A percentile compares a stretch with the other conserved stretches of the same genome.
These are phyloP conservation scores for Luehdorfia chinensis DNA, from an alignment of 1,140 invertebrate genomes.

Conservation along the genomic window DNA sequence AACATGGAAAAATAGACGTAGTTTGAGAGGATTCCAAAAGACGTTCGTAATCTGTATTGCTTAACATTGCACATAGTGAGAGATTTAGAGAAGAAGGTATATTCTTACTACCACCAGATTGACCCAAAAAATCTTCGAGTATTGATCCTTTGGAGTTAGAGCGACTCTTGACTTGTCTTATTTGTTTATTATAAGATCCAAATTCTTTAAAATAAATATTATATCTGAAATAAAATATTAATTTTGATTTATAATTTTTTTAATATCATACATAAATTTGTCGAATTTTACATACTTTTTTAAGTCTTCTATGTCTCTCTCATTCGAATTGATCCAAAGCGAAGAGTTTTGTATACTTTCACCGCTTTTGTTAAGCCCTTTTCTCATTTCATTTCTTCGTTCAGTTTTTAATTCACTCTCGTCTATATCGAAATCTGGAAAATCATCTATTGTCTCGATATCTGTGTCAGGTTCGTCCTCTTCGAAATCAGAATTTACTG, in stretches of 20 bases:
- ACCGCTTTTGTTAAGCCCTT: slow-evolving; percentile 43
- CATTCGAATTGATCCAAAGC: slow-evolving; percentile 62
- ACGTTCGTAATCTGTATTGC: slow-evolving; percentile 48
- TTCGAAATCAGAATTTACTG: slow-evolving; percentile 62
- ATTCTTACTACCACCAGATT: slow-evolving; percentile 33
- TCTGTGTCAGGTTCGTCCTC: slow-evolving; percentile 60
- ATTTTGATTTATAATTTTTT: slow-evolving; percentile 9
- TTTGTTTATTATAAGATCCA: slow-evolving; percentile 72
- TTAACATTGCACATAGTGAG: slow-evolving; percentile 40
- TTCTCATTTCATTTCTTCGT: slow-evolving; percentile 38
- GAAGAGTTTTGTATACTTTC: slow-evolving; percentile 60
- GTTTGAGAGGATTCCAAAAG: slow-evolving; percentile 30
- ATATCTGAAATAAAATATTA: slow-evolving; percentile 66
- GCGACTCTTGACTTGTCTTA: slow-evolving; percentile 63
- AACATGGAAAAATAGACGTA: slow-evolving; percentile 36
- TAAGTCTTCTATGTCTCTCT: slow-evolving; percentile 76
- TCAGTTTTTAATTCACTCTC: slow-evolving; percentile 49
- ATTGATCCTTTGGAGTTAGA: slow-evolving; percentile 68
- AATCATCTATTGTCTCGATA: slow-evolving; percentile 50
- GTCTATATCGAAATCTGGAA: slow-evolving; percentile 51
- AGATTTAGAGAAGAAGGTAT: slow-evolving; percentile 39
- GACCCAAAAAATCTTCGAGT: slow-evolving; percentile 55
- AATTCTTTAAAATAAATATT: slow-evolving; percentile 78
- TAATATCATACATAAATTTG: neutral
- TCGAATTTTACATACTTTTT: slow-evolving; percentile 51